Conservation (phyloP, 2,113 vertebrate genomes). For the Megaleporinus macrocephalus region DNA sequence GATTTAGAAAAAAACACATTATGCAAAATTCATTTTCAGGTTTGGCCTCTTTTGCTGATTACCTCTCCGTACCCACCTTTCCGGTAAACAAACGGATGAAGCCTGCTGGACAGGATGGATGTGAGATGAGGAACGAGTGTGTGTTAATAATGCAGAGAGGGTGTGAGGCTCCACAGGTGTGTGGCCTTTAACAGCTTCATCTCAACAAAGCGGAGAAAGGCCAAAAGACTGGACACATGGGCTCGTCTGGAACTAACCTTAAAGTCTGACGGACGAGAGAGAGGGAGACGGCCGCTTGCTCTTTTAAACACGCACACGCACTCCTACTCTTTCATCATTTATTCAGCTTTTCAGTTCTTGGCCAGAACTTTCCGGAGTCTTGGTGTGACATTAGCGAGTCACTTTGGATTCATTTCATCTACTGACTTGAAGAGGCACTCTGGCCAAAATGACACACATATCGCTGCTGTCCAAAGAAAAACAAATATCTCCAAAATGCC, state of each 20-base stretch:
- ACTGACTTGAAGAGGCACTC: background rate
- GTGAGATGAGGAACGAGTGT: background rate
- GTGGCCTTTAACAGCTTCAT: slow-evolving; percentile 39
- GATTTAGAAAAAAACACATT: background rate
- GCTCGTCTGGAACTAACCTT: slow-evolving; percentile 31
- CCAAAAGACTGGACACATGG: slow-evolving; percentile 17
- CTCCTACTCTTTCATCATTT: slow-evolving; percentile 7
- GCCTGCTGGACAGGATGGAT: background rate
- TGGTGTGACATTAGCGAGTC: background rate
- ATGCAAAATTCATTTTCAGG: background rate
- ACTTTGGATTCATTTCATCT: background rate
- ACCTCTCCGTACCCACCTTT: background rate
- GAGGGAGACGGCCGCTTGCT: background rate
- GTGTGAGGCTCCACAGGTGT: slow-evolving; percentile 14
- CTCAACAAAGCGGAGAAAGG: slow-evolving; percentile 23
- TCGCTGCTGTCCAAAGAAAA: no score
- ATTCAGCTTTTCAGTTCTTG: background rate
- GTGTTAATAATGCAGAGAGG: slow-evolving; percentile 31
- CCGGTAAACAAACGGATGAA: background rate
- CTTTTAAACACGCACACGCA: slow-evolving; percentile 4
- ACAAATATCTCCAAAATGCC: no score
- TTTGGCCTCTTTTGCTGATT: background rate
- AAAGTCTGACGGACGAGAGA: slow-evolving; percentile 30
- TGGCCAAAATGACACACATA: no score
- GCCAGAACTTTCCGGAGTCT: background rate